Conservation (phyloP, 2,797 vertebrate species). For the Cyclura pinguis region DNA sequence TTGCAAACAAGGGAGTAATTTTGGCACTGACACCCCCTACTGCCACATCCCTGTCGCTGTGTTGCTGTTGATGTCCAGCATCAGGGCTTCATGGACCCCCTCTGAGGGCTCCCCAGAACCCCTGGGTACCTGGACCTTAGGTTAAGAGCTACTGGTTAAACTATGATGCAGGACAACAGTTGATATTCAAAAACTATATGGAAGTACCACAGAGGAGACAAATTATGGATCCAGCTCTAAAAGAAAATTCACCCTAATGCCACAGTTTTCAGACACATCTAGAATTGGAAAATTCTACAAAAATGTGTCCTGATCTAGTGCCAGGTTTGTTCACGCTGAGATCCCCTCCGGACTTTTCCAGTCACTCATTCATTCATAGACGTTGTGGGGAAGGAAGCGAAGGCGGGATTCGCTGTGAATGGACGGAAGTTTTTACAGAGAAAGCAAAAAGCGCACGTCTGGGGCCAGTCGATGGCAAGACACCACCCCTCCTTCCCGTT, state of each 20-base stretch:
- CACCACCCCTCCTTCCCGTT: neutral
- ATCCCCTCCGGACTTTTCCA: slow-evolving; percentile 15
- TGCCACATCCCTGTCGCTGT: too few relatives aligned
- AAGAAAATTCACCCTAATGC: too few relatives aligned
- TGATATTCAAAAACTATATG: neutral
- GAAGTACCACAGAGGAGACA: neutral
- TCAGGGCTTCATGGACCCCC: too few relatives aligned
- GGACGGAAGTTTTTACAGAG: slow-evolving; percentile 45
- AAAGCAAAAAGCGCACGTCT: neutral
- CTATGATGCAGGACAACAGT: neutral
- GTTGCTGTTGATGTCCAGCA: too few relatives aligned
- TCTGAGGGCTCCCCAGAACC: too few relatives aligned
- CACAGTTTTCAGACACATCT: neutral
- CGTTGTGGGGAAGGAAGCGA: slow-evolving; percentile 29
- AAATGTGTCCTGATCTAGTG: neutral
- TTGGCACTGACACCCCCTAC: too few relatives aligned
- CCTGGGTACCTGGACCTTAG: too few relatives aligned
- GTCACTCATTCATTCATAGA: slow-evolving; percentile 24
- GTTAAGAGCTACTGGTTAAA: neutral
- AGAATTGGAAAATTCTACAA: neutral
- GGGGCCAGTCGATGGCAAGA: neutral
- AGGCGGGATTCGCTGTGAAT: slow-evolving; percentile 34
- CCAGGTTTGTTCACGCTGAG: neutral
- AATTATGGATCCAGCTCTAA: too few relatives aligned
- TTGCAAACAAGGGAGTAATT: too few relatives aligned